A percentile compares a stretch with the other conserved stretches of the same genome.
Evolutionary conservation across 2,888 invertebrate genomes (phyloP).

Genomic region (Eristalinus sepulchralis): DNA sequence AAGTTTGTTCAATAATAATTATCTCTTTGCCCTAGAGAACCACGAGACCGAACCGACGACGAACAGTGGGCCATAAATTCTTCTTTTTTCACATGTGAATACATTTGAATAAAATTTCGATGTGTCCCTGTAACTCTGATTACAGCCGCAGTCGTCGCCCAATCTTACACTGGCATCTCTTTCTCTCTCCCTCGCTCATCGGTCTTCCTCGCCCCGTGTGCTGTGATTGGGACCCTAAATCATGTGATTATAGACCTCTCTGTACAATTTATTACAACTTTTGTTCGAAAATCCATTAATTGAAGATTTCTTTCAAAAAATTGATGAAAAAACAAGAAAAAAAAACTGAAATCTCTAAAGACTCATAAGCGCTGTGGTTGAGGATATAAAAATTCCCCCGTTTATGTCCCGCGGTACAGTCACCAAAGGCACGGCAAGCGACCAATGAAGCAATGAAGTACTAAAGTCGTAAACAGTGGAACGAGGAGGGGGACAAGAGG

Average conservation of each 20-base stretch:
- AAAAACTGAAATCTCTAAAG: background rate
- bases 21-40: constrained; percentile 37
- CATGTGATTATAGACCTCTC: constrained; percentile 46
- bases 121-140: constrained; percentile 23
- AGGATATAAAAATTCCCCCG: constrained; percentile 24
- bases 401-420: background rate
- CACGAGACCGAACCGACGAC: background rate
- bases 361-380: constrained; percentile 4
- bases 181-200: background rate
- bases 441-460: background rate
- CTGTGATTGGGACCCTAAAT: constrained; percentile 18
- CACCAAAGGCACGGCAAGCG: background rate
- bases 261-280: constrained; percentile 55
- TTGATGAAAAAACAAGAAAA: constrained; percentile 18
- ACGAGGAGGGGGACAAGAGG: background rate
- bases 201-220: background rate
- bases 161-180: background rate
- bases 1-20: constrained; percentile 56
- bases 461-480: background rate
- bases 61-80: constrained; percentile 40
- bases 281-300: constrained; percentile 37
- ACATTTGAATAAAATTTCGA: constrained; percentile 49
- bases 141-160: background rate
- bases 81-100: constrained; percentile 30
- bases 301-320: constrained; percentile 27